Conservation (phyloP, 1,140 invertebrate genomes). For the Nasonia vitripennis region DNA sequence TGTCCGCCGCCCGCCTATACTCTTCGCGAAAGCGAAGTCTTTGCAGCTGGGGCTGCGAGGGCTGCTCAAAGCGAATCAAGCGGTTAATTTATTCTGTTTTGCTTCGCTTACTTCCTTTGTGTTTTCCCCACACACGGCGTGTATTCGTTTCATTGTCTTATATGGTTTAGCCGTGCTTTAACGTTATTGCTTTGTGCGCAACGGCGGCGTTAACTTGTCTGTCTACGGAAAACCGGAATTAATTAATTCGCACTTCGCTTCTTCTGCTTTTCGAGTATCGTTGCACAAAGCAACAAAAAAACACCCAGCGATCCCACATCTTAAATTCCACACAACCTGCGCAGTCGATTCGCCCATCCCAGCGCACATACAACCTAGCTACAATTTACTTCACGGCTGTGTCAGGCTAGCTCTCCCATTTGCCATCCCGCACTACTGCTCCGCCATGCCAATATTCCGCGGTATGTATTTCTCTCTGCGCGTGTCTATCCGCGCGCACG, state of each 20-base stretch:
- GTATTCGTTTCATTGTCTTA: neutral
- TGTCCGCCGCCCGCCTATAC: neutral
- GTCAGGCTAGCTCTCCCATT: neutral
- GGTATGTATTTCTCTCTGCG: neutral
- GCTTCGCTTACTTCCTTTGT: neutral
- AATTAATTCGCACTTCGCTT: neutral
- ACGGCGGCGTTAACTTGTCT: neutral
- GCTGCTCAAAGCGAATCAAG: neutral
- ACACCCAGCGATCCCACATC: no score
- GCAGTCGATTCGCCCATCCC: neutral
- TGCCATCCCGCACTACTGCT: neutral
- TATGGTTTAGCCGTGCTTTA: neutral
- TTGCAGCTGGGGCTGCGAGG: neutral
- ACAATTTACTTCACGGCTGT: neutral
- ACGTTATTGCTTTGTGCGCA: neutral
- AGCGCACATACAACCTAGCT: neutral
- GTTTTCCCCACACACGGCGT: neutral
- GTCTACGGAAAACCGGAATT: neutral
- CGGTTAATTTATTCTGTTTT: neutral
- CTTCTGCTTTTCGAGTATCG: no score
- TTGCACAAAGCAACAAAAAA: no score
- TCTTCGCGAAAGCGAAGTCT: neutral
- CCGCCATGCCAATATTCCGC: neutral
- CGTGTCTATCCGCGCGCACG: neutral
- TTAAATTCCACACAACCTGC: no score